Evolutionary conservation across 2,113 vertebrate species (phyloP).

Genomic region (Pseudopipra pipra): DNA sequence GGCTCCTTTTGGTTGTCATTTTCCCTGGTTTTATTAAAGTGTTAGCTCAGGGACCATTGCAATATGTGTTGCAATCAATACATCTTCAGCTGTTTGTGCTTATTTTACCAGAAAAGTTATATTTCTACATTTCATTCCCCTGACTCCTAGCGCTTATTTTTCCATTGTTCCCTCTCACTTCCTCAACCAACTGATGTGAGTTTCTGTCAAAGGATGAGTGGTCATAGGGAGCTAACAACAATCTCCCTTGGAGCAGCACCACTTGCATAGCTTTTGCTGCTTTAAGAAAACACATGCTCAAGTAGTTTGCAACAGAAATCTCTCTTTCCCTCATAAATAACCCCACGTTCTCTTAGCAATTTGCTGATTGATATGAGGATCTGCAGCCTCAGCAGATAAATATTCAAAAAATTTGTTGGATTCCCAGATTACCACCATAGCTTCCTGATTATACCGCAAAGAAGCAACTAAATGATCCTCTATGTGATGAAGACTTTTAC

Average conservation of each 20-base stretch:
- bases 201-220: neutral
- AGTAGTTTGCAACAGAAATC: neutral
- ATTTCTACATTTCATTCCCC: neutral
- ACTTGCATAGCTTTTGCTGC: neutral
- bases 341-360: neutral
- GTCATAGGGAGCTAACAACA: neutral
- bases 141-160: neutral
- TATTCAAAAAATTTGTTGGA: neutral
- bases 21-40: neutral
- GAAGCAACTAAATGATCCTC: neutral
- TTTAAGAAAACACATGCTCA: neutral
- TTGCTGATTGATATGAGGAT: neutral
- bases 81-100: neutral
- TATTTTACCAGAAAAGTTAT: constrained; percentile 5
- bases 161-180: neutral
- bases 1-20: neutral
- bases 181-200: neutral
- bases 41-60: neutral
- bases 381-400: neutral
- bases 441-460: neutral
- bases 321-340: neutral
- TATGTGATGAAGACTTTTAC: neutral
- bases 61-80: constrained; percentile 25
- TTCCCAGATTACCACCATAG: neutral
- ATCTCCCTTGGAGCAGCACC: neutral